Conservation (phyloP, 1,140 invertebrate species). For the Cotesia chilonis region DNA sequence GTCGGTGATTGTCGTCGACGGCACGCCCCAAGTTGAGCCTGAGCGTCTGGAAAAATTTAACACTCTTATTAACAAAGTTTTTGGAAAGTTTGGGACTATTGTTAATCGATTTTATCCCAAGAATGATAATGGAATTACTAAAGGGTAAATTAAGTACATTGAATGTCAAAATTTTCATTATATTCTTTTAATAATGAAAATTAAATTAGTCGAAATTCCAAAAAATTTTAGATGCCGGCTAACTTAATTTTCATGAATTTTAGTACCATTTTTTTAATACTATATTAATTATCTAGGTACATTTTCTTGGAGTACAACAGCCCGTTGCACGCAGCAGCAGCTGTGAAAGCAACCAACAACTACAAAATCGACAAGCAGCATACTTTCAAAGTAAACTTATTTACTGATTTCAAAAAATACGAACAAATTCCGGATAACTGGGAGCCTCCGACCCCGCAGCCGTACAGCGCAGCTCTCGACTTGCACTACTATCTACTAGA, state of each 20-base stretch:
- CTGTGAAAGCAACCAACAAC: slow-evolving; percentile 88
- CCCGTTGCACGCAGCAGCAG: slow-evolving; percentile 82
- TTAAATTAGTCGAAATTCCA: no score
- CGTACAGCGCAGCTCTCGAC: slow-evolving; percentile 89
- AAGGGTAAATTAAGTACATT: slow-evolving; percentile 71
- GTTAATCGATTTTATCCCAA: slow-evolving; percentile 91
- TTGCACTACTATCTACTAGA: slow-evolving; percentile 92
- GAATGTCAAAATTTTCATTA: background rate
- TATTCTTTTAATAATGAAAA: no score
- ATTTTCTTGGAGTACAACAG: slow-evolving; percentile 93
- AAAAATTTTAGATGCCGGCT: no score
- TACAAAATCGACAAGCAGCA: slow-evolving; percentile 97
- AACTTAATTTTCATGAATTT: background rate
- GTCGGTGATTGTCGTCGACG: slow-evolving; percentile 95
- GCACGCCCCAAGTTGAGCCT: slow-evolving; percentile 92
- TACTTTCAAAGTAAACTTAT: slow-evolving; percentile 94
- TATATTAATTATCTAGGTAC: slow-evolving; percentile 69
- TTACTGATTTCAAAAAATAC: slow-evolving; percentile 97
- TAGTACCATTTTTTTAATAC: no score
- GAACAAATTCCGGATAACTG: slow-evolving; percentile 92
- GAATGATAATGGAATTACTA: slow-evolving; percentile 81
- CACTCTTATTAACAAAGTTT: slow-evolving; percentile 91
- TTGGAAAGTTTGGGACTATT: slow-evolving; percentile 89
- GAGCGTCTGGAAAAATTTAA: slow-evolving; percentile 93
- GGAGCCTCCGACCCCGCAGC: slow-evolving; percentile 86